Evolutionary conservation across 2,113 vertebrate species (phyloP).

Genomic region (Megaleporinus macrocephalus): DNA sequence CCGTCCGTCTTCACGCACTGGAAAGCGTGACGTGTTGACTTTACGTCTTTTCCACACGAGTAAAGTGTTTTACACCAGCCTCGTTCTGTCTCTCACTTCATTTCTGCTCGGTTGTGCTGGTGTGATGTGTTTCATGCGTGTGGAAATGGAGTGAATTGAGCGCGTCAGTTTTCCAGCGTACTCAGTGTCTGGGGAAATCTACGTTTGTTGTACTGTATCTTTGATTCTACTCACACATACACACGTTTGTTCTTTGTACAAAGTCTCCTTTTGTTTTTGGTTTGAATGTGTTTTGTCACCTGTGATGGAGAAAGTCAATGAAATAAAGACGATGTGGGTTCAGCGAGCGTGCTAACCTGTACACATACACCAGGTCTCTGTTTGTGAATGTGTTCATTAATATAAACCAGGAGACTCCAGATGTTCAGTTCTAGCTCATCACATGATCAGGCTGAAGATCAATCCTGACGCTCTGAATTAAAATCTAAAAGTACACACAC

Average conservation of each 20-base stretch:
- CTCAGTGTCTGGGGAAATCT: neutral
- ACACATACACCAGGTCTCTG: neutral
- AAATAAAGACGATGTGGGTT: conserved; percentile 48
- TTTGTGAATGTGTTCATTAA: neutral
- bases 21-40: neutral
- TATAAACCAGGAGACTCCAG: no score
- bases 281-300: conserved; percentile 50
- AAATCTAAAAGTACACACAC: no score
- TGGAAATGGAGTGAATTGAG: neutral
- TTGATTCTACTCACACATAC: conserved; percentile 32
- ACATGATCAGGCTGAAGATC: no score
- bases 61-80: neutral
- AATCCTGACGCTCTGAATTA: no score
- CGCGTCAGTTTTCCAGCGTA: neutral
- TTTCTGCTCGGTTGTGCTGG: neutral
- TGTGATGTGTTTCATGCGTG: neutral
- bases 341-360: conserved; percentile 35
- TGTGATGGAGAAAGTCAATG: conserved; percentile 49
- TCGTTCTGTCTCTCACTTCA: neutral
- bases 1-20: conserved; percentile 1
- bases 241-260: conserved; percentile 51
- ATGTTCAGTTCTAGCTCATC: no score
- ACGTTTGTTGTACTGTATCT: conserved; percentile 37
- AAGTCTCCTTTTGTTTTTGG: conserved; percentile 35
- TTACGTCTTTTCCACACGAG: neutral